These are phyloP conservation scores for Schizopygopsis pylzovi DNA, from an alignment of 2,797 vertebrate genomes.

Conservation along the genomic window DNA sequence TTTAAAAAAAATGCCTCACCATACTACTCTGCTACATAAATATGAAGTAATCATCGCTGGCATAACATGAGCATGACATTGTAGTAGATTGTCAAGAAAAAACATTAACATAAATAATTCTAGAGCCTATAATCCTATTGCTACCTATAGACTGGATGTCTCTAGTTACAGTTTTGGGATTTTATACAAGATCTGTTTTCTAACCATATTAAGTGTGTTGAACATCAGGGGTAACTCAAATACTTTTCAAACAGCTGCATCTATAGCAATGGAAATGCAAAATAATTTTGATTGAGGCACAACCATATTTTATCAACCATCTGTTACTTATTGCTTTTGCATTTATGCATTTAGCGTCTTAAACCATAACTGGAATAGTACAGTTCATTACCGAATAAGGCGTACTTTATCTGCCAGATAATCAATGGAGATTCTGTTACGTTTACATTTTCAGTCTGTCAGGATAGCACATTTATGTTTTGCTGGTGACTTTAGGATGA, in stretches of 20 bases:
- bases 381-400: conserved; percentile 64
- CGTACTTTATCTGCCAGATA: conserved; percentile 57
- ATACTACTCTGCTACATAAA: not conserved
- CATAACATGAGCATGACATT: not conserved
- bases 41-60: not conserved
- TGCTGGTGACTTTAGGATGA: conserved; percentile 83
- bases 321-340: conserved; percentile 78
- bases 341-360: conserved; percentile 40
- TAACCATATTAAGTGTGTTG: not conserved
- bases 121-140: not conserved
- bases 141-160: not conserved
- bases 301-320: conserved; percentile 62
- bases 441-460: conserved; percentile 31
- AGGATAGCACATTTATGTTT: conserved; percentile 44
- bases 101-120: not conserved
- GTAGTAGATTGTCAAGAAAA: conserved; percentile 8
- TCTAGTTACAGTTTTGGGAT: not conserved
- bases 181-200: not conserved
- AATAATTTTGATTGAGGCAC: conserved; percentile 56
- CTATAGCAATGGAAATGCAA: conserved; percentile 18
- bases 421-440: conserved; percentile 35
- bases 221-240: not conserved
- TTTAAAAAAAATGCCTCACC: conserved; percentile 34
- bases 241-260: conserved; percentile 28
- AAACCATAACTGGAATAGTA: conserved; percentile 55